Conservation (phyloP, 2,113 vertebrate species). For the Cyprinodon variegatus region DNA sequence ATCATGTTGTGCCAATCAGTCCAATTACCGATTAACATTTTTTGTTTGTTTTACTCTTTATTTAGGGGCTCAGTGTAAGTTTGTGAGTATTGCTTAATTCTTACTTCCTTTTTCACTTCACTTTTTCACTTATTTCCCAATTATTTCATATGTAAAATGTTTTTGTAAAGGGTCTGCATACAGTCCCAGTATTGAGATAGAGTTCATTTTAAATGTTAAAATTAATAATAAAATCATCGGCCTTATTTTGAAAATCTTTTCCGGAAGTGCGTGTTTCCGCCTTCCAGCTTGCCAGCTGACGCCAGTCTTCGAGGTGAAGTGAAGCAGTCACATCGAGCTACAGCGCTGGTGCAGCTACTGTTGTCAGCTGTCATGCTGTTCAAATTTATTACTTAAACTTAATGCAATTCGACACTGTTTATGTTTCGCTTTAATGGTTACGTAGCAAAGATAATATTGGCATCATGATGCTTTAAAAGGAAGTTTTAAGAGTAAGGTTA, state of each 20-base stretch:
- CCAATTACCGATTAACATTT: no score
- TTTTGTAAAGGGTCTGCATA: no score
- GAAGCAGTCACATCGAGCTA: constrained; percentile 12
- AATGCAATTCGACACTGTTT: no score
- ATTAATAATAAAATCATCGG: no score
- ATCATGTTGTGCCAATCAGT: no score
- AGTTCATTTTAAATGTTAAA: no score
- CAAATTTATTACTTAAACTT: background rate
- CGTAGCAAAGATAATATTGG: background rate
- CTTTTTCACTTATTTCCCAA: no score
- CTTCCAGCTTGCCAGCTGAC: constrained; percentile 20
- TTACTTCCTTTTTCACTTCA: no score
- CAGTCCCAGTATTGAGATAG: no score
- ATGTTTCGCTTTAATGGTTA: background rate
- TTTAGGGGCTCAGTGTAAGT: no score
- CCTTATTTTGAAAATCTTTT: constrained; percentile 22
- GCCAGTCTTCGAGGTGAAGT: background rate
- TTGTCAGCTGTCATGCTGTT: background rate
- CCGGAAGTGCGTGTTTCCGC: background rate
- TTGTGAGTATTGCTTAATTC: no score
- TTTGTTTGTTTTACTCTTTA: no score
- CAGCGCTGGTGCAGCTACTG: background rate
- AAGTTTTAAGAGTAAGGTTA: background rate
- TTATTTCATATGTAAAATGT: background rate
- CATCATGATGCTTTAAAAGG: background rate